phyloP scores from a whole-genome alignment of 2,888 invertebrate species.

The Tortrix viridana region DNA sequence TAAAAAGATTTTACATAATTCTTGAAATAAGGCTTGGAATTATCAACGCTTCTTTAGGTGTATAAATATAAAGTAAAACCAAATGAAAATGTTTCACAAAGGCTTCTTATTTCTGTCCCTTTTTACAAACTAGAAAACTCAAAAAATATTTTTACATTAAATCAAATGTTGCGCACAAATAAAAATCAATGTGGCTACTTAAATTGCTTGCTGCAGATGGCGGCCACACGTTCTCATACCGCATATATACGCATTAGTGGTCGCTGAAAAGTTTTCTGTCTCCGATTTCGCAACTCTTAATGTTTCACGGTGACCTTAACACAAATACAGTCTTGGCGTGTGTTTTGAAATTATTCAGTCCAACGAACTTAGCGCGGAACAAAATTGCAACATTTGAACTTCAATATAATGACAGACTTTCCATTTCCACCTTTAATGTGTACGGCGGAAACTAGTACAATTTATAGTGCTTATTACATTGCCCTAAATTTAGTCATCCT shows the following conservation, averaged over 20 bases:
- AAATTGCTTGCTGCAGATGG: not conserved
- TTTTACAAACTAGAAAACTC: too few relatives aligned
- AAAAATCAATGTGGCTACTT: not conserved
- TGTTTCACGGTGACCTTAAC: conserved; percentile 44
- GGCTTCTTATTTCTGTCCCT: too few relatives aligned
- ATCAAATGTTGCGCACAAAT: not conserved
- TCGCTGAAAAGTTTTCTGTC: conserved; percentile 32
- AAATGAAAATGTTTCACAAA: too few relatives aligned
- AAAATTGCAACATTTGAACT: conserved; percentile 43
- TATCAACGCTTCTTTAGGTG: too few relatives aligned
- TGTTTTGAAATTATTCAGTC: conserved; percentile 48
- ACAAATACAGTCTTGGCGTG: conserved; percentile 41
- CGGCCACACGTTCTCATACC: not conserved
- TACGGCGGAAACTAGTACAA: not conserved
- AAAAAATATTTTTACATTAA: not conserved
- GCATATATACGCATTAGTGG: too few relatives aligned
- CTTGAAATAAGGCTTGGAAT: too few relatives aligned
- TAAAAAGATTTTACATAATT: too few relatives aligned
- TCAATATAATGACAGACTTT: conserved; percentile 26
- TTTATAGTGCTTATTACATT: not conserved
- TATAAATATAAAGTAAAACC: too few relatives aligned
- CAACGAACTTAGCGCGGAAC: conserved; percentile 47
- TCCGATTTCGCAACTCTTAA: conserved; percentile 23
- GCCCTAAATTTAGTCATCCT: too few relatives aligned
- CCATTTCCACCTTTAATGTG: conserved; percentile 6